phyloP scores from a whole-genome alignment of 1,140 invertebrate species.

The Ips typographus region DNA sequence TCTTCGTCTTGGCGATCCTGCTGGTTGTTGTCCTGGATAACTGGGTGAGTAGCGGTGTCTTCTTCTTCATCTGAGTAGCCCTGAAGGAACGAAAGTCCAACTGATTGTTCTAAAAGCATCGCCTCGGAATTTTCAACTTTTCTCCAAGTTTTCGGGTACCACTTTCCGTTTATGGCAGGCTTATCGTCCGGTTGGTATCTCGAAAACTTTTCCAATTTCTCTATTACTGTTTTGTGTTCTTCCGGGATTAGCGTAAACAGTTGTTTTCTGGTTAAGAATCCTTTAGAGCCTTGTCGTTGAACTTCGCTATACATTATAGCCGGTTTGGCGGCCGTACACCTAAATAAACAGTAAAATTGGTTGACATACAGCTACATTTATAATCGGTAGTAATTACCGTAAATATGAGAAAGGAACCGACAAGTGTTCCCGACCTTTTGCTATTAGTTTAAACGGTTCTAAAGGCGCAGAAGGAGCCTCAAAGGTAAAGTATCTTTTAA shows the following conservation, averaged over 20 bases:
- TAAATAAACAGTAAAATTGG: constrained; percentile 29
- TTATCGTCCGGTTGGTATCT: constrained; percentile 16
- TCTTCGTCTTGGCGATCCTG: too few relatives aligned
- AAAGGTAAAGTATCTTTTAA: constrained; percentile 41
- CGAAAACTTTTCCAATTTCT: constrained; percentile 33
- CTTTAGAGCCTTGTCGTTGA: constrained; percentile 24
- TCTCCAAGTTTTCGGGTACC: constrained; percentile 44
- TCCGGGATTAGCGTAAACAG: constrained; percentile 39
- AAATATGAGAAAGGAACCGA: constrained; percentile 40
- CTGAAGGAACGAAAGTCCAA: constrained; percentile 47
- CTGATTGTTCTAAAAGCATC: constrained; percentile 44
- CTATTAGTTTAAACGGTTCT: constrained; percentile 35
- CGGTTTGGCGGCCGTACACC: constrained; percentile 42
- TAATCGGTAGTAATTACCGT: constrained; percentile 36
- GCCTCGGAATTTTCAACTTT: constrained; percentile 36
- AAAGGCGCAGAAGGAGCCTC: constrained; percentile 39
- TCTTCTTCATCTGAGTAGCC: constrained; percentile 46
- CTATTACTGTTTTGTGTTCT: constrained; percentile 23
- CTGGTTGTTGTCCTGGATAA: too few relatives aligned
- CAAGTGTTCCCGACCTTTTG: constrained; percentile 30
- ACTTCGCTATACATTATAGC: constrained; percentile 42
- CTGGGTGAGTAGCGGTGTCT: neutral
- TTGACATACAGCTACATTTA: neutral
- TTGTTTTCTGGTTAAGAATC: constrained; percentile 35
- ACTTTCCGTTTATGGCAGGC: constrained; percentile 30